Conservation (phyloP, 2,113 vertebrate genomes). For the Macrotus californicus region DNA sequence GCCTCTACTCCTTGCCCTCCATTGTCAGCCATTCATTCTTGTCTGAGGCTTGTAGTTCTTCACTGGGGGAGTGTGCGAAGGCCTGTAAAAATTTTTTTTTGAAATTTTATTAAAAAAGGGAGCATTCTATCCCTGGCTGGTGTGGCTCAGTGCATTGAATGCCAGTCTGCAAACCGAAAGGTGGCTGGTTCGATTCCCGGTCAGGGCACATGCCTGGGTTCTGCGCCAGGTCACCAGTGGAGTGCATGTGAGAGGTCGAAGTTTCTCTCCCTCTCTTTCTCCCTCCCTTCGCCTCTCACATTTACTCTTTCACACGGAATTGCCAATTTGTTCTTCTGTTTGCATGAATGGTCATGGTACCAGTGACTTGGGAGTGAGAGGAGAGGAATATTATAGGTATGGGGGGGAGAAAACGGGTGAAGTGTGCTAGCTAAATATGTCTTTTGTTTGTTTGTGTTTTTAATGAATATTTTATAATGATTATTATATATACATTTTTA, state of each 20-base stretch:
- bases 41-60: neutral
- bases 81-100: neutral
- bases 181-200: too few relatives aligned
- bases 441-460: constrained; percentile 39
- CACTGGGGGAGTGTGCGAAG: neutral
- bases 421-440: constrained; percentile 44
- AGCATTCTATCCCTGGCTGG: neutral
- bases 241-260: too few relatives aligned
- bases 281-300: too few relatives aligned
- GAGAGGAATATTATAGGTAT: neutral
- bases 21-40: neutral
- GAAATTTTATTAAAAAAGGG: neutral
- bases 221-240: too few relatives aligned
- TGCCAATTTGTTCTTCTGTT: neutral
- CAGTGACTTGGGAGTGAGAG: neutral
- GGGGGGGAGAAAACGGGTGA: constrained; percentile 7
- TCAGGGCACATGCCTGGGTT: too few relatives aligned
- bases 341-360: constrained; percentile 17
- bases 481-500: constrained; percentile 48
- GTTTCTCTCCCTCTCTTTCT: too few relatives aligned
- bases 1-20: neutral
- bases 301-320: neutral
- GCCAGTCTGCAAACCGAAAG: too few relatives aligned
- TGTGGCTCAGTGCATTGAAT: too few relatives aligned
- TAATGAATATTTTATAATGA: constrained; percentile 50